Base-by-base conservation (phyloP, 2,888 invertebrate species). In the Thecocarcelia acutangulata region DNA sequence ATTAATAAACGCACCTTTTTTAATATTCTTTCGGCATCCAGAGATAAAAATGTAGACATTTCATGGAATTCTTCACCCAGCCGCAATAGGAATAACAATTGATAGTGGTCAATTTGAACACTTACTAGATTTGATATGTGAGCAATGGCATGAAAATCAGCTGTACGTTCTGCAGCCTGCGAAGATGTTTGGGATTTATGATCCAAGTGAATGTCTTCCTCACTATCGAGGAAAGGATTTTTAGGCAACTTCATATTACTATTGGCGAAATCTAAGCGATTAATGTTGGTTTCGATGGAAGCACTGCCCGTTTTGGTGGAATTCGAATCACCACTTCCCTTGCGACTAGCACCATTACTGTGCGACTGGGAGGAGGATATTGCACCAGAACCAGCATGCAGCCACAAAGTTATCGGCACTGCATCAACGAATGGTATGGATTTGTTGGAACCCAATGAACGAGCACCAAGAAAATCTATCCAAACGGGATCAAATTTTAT, bases 41-140 rank as follows among this genome's bases (percentile, higher is more conserved):
- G 92, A 2, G 95, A 93, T 46, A 97, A 91, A 91, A 95, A 96
- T 12, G 95, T 95, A 5, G 95, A 92, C 91, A 96, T 92, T 90
- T 97, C 97, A 0, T 95, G 93, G 40, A 97, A 90, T 61, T 95
- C 93, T 90, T 98, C 98, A 24, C 96, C 92, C 86, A 97, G 92
- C 68, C 98, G 92, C 90, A 97, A 91, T 68, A 98, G 92, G 91
- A 98, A 98, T 85, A 98, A 92, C 91, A 95, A 95, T 91, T 98
- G 98, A 91, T 96, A 97, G 90, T 98, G 98, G 92, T 97, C 98
- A 80, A 98, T 93, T 91, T 98, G 98, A 3, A 97, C 92, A 84
- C 96, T 96, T 66, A 97, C 94, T 87, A 97, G 92, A 87, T 96
- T 96, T 64, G 95, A 94, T 64, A 97, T 94, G 87, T 97, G 94